Evolutionary conservation across 2,113 vertebrate species (phyloP), one percentile per base, ranked within the genome.

Genomic region (Hemiprocne comata): DNA sequence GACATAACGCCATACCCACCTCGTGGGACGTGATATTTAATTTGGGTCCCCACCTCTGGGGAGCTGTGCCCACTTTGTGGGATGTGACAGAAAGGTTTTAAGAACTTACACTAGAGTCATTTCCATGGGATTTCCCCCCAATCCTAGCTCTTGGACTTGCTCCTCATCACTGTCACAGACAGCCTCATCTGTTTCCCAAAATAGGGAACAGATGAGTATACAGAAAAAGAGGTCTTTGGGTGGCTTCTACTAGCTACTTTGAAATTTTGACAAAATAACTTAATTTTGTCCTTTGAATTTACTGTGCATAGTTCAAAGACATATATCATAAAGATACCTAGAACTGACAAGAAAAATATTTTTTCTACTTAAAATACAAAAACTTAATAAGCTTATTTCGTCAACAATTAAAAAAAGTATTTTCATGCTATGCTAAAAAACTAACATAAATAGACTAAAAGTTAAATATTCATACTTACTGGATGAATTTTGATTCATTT

Each of bases 401-500:
- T 69, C 69, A 66, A 80, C 24, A 60, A 69, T 33, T 21, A 48
- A 26, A 33, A 76, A 31, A 57, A 29, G 23, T 51, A 53, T 33
- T 85, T 71, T 74, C 20, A 85, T 75, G 29, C 23, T 31, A 53
- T 77, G 53, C 81, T 71, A 65, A 79, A 60, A 60, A 93, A 51
- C 72, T n/a, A 91, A 40, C 76, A 93, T 95, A 81, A 73, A 95
- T 38, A 75, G 42, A 86, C 28, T 38, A 53, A 61, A 21, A 94
- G 87, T 60, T 89, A 91, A 95, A 92, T 76, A 60, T 62, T 95
- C 51, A 98, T 95, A 99, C 99, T 99, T 98, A 99, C 99, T 99
- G 95, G 99, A 98, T 87, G 98, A 98, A 97, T 99, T 99, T 96
- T 94, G 98, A 96, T 98, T 98, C 96, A 98, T 98, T 96, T 99